Conservation (phyloP, 2,113 vertebrate genomes). For the Sebastes schlegelii region DNA sequence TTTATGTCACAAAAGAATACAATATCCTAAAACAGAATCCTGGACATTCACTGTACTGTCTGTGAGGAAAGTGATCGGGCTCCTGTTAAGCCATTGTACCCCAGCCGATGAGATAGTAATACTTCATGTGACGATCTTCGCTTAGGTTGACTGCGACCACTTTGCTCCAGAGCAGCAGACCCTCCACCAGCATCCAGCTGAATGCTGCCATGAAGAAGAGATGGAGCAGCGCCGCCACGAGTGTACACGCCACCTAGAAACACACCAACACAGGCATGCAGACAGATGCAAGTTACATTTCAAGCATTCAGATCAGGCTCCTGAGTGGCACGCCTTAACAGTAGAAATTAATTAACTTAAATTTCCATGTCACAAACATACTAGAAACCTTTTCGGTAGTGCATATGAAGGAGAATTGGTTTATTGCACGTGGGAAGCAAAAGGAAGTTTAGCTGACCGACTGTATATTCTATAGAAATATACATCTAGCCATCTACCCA, state of each 20-base stretch:
- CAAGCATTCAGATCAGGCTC: neutral
- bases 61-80: neutral
- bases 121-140: conserved; percentile 87
- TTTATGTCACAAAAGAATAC: neutral
- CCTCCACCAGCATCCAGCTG: conserved; percentile 89
- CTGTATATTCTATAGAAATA: neutral
- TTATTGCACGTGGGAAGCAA: neutral
- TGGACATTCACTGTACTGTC: neutral
- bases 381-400: neutral
- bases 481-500: neutral
- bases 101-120: conserved; percentile 89
- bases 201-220: conserved; percentile 89
- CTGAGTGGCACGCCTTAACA: neutral
- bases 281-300: neutral
- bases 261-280: conserved; percentile 4
- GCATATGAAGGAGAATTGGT: neutral
- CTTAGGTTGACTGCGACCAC: conserved; percentile 87
- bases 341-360: neutral
- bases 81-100: conserved; percentile 65
- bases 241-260: conserved; percentile 84
- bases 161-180: conserved; percentile 89
- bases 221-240: conserved; percentile 86
- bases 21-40: neutral
- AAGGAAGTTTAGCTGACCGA: neutral
- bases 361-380: conserved; percentile 1